phyloP scores from a whole-genome alignment of 2,113 vertebrate species.

The Protobothrops mucrosquamatus region DNA sequence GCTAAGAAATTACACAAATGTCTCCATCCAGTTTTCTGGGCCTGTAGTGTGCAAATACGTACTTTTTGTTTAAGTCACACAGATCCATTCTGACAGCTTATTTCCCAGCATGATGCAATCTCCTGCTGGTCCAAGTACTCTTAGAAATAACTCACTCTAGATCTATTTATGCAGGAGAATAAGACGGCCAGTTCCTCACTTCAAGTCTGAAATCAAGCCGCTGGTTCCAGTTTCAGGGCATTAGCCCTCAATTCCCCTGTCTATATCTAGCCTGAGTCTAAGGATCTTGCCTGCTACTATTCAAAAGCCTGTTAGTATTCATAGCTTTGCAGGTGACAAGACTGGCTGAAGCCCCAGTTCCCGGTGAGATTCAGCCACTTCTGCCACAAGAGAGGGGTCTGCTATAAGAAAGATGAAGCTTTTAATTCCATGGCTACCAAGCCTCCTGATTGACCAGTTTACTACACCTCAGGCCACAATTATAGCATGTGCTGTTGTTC shows the following conservation, averaged over 20 bases:
- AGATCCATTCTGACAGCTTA: background rate
- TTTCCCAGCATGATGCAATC: background rate
- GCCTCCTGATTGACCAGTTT: slow-evolving; percentile 18
- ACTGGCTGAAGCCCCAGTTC: background rate
- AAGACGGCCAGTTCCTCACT: background rate
- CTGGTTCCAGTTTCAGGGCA: background rate
- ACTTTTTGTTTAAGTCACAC: background rate
- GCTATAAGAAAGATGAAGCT: background rate
- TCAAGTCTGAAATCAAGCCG: background rate
- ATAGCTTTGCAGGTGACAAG: background rate
- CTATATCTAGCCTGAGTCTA: background rate
- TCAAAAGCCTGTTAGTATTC: background rate
- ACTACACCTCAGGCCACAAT: fast-evolving
- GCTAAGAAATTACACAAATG: background rate
- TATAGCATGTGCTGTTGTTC: background rate
- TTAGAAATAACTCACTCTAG: background rate
- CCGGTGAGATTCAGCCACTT: background rate
- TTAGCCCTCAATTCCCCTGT: background rate
- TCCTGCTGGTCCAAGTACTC: background rate
- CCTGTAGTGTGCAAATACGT: background rate
- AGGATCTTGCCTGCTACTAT: background rate
- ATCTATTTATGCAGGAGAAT: background rate
- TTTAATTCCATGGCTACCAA: background rate
- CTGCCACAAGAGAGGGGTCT: background rate
- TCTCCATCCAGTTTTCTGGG: background rate